Conservation (phyloP, 2,888 invertebrate species). For the Apotomis betuletana region DNA sequence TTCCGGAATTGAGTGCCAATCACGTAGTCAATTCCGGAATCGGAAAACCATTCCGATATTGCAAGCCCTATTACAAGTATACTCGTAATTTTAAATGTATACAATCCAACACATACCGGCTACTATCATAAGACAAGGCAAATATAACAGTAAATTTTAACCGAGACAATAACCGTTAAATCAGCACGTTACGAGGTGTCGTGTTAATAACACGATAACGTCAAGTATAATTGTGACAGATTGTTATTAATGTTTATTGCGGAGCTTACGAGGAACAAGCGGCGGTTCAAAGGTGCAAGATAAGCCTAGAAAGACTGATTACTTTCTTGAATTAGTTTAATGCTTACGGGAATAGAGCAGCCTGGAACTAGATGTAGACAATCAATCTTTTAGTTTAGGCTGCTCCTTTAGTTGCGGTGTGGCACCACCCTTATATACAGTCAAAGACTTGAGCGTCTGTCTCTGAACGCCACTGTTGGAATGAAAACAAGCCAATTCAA, state of each 20-base stretch:
- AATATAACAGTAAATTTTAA: conserved; percentile 76
- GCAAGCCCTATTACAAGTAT: no score
- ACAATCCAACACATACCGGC: neutral
- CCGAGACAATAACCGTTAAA: conserved; percentile 72
- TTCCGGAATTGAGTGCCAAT: no score
- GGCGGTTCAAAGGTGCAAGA: neutral
- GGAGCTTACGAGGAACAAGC: conserved; percentile 9
- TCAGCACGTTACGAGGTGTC: conserved; percentile 52
- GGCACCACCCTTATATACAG: no score
- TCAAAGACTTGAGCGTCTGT: no score
- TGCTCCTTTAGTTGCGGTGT: no score
- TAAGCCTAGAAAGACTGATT: neutral
- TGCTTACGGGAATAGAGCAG: neutral
- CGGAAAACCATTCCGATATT: no score
- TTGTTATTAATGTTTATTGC: conserved; percentile 51
- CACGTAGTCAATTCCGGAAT: no score
- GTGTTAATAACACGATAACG: conserved; percentile 47
- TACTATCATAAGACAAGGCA: conserved; percentile 59
- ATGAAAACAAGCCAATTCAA: no score
- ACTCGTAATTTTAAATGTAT: neutral
- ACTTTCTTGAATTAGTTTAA: neutral
- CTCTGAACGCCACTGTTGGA: no score
- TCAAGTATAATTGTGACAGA: conserved; percentile 53
- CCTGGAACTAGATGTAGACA: no score
- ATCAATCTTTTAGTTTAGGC: no score